Evolutionary conservation across 2,888 invertebrate species (phyloP).

Genomic region (Orchestes rusci): DNA sequence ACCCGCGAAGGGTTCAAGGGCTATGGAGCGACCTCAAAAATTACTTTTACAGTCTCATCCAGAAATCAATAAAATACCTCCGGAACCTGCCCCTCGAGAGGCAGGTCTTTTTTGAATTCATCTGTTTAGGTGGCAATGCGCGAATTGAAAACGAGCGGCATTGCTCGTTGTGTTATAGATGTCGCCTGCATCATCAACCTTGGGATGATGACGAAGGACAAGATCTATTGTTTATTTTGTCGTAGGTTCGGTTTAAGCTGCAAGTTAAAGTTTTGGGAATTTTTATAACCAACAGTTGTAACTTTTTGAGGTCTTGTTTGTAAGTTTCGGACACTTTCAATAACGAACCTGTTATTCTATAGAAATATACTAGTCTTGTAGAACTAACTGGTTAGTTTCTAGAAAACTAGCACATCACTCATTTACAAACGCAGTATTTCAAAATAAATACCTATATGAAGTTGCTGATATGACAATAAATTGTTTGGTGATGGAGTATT

Average conservation of each 20-base stretch:
- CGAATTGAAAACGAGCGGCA: slow-evolving; percentile 31
- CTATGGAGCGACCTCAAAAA: slow-evolving; percentile 46
- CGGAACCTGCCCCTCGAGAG: slow-evolving; percentile 36
- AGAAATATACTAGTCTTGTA: no score
- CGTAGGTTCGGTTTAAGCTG: slow-evolving; percentile 31
- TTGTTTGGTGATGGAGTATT: no score
- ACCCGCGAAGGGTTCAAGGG: slow-evolving; percentile 28
- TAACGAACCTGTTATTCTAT: slow-evolving; percentile 30
- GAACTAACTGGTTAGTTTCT: no score
- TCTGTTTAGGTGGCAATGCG: slow-evolving; percentile 37
- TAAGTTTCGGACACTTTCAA: slow-evolving; percentile 36
- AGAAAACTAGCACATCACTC: no score
- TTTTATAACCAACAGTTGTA: slow-evolving; percentile 47
- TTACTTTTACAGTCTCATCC: slow-evolving; percentile 47
- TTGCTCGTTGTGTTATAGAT: slow-evolving; percentile 13
- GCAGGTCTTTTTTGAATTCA: slow-evolving; percentile 45
- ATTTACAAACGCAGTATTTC: no score
- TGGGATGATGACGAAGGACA: slow-evolving; percentile 4
- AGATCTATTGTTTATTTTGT: not conserved
- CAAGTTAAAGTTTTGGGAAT: slow-evolving; percentile 40
- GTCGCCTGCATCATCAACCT: no score
- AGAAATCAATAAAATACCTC: slow-evolving; percentile 42
- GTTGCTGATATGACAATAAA: no score
- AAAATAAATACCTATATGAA: no score
- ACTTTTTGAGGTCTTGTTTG: slow-evolving; percentile 45